Percentiles rank a stretch among this genome's conserved stretches.
Evolutionary conservation across 2,113 vertebrate species (phyloP).

Genomic region (Bubo bubo): DNA sequence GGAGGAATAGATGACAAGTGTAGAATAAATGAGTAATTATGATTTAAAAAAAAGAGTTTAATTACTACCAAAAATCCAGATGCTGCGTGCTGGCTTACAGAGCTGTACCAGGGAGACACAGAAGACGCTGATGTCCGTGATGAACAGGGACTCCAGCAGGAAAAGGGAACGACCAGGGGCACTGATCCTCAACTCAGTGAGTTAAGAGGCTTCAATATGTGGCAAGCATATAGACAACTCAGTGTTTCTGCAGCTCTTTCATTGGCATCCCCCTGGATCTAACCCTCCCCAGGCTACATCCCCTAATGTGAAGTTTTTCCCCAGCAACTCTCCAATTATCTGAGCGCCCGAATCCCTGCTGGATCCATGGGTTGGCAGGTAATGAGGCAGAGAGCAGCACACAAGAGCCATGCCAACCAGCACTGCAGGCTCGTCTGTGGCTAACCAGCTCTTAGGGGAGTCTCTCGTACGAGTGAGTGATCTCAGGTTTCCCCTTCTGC

Average conservation of each 20-base stretch:
- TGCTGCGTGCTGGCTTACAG: not conserved
- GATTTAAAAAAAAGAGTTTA: not conserved
- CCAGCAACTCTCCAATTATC: not conserved
- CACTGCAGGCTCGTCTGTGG: rapidly evolving
- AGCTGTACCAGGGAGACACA: not conserved
- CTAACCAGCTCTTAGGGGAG: not conserved
- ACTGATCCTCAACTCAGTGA: not conserved
- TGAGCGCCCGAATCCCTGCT: not conserved
- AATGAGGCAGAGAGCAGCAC: not conserved
- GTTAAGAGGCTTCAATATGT: not conserved
- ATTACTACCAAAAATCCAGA: not conserved
- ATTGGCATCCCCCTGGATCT: not conserved
- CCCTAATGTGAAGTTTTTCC: not conserved
- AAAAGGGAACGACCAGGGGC: not conserved
- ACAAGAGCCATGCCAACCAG: not conserved
- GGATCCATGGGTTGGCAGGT: rapidly evolving
- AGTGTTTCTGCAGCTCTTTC: not conserved
- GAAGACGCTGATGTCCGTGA: not conserved
- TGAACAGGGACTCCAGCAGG: not conserved
- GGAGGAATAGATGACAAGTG: not conserved
- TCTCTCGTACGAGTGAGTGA: rapidly evolving
- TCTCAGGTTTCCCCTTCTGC: not conserved
- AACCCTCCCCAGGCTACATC: not conserved
- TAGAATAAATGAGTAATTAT: not conserved
- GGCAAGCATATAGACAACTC: not conserved